Conservation (phyloP, 2,888 invertebrate genomes). For the Parthenolecanium corni region DNA sequence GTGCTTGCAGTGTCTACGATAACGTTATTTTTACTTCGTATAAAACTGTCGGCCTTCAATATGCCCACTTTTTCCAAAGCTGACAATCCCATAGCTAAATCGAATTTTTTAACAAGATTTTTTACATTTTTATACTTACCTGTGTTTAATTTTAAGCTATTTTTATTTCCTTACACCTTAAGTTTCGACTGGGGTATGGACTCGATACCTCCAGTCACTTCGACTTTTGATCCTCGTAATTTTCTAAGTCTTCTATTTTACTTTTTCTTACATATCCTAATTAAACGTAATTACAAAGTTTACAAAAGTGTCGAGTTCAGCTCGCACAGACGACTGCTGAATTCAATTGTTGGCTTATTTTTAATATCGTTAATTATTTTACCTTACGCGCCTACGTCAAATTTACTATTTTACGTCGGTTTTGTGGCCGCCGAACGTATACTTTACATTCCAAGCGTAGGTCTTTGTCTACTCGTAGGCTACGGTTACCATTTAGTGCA, state of each 20-base stretch:
- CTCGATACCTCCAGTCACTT: slow-evolving; percentile 72
- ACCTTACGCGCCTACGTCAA: slow-evolving; percentile 89
- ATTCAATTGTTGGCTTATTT: slow-evolving; percentile 31
- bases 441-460: slow-evolving; percentile 89
- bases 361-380: slow-evolving; percentile 59
- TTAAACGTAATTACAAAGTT: background rate
- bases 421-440: slow-evolving; percentile 94
- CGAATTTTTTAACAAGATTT: slow-evolving; percentile 65
- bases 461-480: slow-evolving; percentile 78
- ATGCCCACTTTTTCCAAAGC: slow-evolving; percentile 77
- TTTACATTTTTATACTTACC: slow-evolving; percentile 86
- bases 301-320: background rate
- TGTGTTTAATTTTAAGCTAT: slow-evolving; percentile 73
- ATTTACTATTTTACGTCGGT: slow-evolving; percentile 91
- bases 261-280: slow-evolving; percentile 35
- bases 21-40: slow-evolving; percentile 55
- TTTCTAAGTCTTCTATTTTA: slow-evolving; percentile 64
- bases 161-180: slow-evolving; percentile 71
- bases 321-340: slow-evolving; percentile 7
- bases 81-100: slow-evolving; percentile 87
- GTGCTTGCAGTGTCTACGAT: slow-evolving; percentile 19
- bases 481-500: slow-evolving; percentile 51
- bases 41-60: slow-evolving; percentile 59
- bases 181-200: slow-evolving; percentile 99
- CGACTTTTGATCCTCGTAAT: slow-evolving; percentile 66